Conservation (phyloP, 2,797 vertebrate species). For the Cephalopachus bancanus region DNA sequence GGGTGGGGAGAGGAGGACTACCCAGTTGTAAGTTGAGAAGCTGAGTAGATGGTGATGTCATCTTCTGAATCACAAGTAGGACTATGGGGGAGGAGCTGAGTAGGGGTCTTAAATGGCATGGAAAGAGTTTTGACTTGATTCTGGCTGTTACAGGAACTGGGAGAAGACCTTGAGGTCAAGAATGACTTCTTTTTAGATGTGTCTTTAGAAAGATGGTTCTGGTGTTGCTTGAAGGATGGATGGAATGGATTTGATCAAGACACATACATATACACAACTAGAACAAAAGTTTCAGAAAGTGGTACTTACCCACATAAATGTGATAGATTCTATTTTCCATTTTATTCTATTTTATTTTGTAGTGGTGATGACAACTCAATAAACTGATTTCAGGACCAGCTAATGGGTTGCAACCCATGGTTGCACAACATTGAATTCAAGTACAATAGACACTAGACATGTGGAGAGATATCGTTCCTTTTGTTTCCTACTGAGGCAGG, state of each 20-base stretch:
- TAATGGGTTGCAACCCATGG: neutral
- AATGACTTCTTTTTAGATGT: neutral
- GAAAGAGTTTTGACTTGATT: neutral
- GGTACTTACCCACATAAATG: neutral
- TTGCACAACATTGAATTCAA: conserved; percentile 17
- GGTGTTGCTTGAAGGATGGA: conserved; percentile 7
- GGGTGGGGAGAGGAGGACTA: neutral
- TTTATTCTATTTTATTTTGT: neutral
- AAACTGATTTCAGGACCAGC: conserved; percentile 7
- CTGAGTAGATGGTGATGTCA: neutral
- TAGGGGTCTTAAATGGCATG: neutral
- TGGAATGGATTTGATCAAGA: neutral
- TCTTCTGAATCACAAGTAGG: neutral
- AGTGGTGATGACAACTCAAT: neutral
- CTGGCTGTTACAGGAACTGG: neutral
- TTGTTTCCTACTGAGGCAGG: neutral
- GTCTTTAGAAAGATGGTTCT: neutral
- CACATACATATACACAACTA: neutral
- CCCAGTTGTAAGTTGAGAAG: neutral
- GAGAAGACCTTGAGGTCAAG: neutral
- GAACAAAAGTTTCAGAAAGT: conserved; percentile 37
- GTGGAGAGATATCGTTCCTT: neutral
- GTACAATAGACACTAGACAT: neutral
- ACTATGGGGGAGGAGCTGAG: neutral
- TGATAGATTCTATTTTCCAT: neutral